These are phyloP conservation scores for Nixonia krombeini DNA, from an alignment of 1,140 invertebrate species.

Conservation along the genomic window DNA sequence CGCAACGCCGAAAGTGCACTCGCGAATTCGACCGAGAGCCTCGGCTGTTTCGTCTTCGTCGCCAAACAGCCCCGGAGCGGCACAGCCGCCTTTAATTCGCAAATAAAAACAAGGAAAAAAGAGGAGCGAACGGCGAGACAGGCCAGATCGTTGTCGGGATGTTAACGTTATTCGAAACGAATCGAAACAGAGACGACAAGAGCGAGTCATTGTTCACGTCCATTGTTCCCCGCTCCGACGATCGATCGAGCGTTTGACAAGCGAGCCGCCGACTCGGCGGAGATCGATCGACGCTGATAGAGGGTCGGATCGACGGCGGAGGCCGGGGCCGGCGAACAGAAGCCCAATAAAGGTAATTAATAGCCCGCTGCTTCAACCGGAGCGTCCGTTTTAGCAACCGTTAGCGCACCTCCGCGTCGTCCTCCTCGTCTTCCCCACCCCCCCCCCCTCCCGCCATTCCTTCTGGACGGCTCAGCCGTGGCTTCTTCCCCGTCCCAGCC, in stretches of 20 bases:
- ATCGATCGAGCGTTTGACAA: conserved; percentile 47
- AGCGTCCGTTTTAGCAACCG: conserved; percentile 46
- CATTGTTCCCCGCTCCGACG: conserved; percentile 42
- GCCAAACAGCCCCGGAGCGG: not conserved
- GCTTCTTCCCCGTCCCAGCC: conserved; percentile 15
- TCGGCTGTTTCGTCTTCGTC: too few relatives aligned
- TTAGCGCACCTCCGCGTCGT: conserved; percentile 32
- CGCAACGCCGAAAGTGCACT: too few relatives aligned
- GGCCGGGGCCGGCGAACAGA: conserved; percentile 36
- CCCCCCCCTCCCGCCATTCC: too few relatives aligned
- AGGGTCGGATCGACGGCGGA: conserved; percentile 31
- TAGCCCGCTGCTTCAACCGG: conserved; percentile 48
- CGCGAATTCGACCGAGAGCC: too few relatives aligned
- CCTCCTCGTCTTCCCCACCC: not conserved
- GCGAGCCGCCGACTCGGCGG: conserved; percentile 37
- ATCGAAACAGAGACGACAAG: conserved; percentile 18
- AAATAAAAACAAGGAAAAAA: conserved; percentile 2
- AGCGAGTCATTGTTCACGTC: conserved; percentile 35
- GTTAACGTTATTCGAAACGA: conserved; percentile 36
- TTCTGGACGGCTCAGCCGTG: too few relatives aligned
- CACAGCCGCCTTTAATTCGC: not conserved
- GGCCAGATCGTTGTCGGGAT: conserved; percentile 27
- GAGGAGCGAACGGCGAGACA: not conserved
- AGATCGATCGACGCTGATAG: conserved; percentile 44
- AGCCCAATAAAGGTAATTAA: conserved; percentile 49